Evolutionary conservation across 2,797 vertebrate species (phyloP).

Genomic region (Synanceia verrucosa): DNA sequence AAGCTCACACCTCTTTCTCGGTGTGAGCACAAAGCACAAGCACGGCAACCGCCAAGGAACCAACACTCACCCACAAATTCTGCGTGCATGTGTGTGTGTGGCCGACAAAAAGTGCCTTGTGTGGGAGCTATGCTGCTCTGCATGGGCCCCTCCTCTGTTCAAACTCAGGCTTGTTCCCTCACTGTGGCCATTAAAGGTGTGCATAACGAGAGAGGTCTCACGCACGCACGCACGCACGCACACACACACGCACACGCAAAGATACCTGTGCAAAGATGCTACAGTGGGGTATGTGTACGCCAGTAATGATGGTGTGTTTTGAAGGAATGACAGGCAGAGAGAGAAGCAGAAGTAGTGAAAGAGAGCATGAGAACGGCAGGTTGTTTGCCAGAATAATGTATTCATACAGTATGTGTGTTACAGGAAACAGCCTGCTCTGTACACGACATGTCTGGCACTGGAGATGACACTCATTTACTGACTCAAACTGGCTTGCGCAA

Average conservation of each 20-base stretch:
- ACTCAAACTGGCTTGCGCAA: slow-evolving; percentile 8
- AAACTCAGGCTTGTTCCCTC: slow-evolving; percentile 41
- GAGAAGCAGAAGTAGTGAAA: slow-evolving; percentile 1
- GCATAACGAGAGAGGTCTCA: slow-evolving; percentile 39
- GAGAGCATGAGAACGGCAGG: background rate
- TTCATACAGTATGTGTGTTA: slow-evolving; percentile 49
- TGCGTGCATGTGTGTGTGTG: slow-evolving; percentile 15
- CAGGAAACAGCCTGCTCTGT: slow-evolving; percentile 44
- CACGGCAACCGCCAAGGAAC: slow-evolving; percentile 59
- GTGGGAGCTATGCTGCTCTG: slow-evolving; percentile 49
- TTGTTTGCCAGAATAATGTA: slow-evolving; percentile 48
- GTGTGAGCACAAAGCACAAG: slow-evolving; percentile 18
- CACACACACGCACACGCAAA: slow-evolving; percentile 26
- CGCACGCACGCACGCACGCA: slow-evolving; percentile 11
- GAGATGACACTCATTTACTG: slow-evolving; percentile 43
- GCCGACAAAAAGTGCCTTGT: slow-evolving; percentile 49
- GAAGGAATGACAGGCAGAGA: slow-evolving; percentile 6
- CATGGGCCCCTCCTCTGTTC: slow-evolving; percentile 38
- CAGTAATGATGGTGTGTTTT: slow-evolving; percentile 12
- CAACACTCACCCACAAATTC: slow-evolving; percentile 52
- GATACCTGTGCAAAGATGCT: slow-evolving; percentile 15
- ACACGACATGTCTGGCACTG: slow-evolving; percentile 53
- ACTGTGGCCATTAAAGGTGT: slow-evolving; percentile 37
- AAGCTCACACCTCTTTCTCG: slow-evolving; percentile 58
- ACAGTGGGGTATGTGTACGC: slow-evolving; percentile 26